Evolutionary conservation across 2,797 vertebrate species (phyloP).

Genomic region (Babyrousa celebensis): DNA sequence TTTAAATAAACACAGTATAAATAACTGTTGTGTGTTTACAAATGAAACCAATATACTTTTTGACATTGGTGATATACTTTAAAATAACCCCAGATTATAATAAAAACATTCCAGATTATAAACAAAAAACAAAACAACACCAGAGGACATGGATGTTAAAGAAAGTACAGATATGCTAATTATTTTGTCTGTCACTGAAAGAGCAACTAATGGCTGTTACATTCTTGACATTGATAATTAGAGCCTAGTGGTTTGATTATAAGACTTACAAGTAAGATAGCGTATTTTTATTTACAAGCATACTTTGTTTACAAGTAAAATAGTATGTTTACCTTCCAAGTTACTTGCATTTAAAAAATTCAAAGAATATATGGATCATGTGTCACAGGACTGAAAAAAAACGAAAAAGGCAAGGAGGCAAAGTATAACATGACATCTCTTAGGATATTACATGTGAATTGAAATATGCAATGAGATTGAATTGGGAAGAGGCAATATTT

Average conservation of each 20-base stretch:
- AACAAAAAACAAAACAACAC: neutral
- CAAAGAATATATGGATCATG: neutral
- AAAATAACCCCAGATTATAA: slow-evolving; percentile 31
- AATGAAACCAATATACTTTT: neutral
- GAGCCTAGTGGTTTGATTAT: neutral
- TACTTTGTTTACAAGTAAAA: neutral
- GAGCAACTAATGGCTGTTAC: slow-evolving; percentile 36
- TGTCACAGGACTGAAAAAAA: neutral
- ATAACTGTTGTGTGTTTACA: neutral
- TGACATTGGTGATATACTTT: neutral
- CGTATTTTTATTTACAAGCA: neutral
- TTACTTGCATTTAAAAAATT: neutral
- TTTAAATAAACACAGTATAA: neutral
- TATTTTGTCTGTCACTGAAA: slow-evolving; percentile 20
- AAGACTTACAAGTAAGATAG: neutral
- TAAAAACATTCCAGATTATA: neutral
- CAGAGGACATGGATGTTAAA: neutral
- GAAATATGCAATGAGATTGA: neutral
- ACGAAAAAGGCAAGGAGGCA: neutral
- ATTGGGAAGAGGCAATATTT: neutral
- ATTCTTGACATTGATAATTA: slow-evolving; percentile 22
- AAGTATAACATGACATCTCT: neutral
- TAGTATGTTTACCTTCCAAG: neutral
- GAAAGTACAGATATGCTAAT: neutral
- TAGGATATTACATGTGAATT: neutral